phyloP scores from a whole-genome alignment of 2,113 vertebrate genomes.

The Colius striatus region DNA sequence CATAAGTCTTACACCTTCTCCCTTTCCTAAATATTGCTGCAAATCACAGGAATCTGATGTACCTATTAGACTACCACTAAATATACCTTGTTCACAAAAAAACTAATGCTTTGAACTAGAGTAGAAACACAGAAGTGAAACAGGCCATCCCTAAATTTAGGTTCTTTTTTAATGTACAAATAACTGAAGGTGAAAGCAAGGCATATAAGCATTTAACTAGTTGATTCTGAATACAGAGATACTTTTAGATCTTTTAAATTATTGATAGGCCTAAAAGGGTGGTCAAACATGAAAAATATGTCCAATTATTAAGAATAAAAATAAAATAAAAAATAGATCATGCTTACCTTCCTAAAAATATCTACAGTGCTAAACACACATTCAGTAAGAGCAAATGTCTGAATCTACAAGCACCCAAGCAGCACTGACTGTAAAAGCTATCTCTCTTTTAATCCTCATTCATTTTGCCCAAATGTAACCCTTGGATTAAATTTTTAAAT shows the following conservation, averaged over 20 bases:
- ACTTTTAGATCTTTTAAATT: constrained; percentile 66
- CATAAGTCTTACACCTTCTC: background rate
- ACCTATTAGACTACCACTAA: background rate
- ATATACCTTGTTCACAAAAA: background rate
- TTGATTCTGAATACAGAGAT: constrained; percentile 32
- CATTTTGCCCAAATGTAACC: background rate
- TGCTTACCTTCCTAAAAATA: constrained; percentile 57
- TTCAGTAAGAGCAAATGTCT: constrained; percentile 16
- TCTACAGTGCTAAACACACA: background rate
- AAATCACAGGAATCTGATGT: background rate
- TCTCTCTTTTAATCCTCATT: background rate
- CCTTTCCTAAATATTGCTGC: background rate
- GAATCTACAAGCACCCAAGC: background rate
- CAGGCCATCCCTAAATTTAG: constrained; percentile 14
- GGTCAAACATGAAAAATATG: constrained; percentile 57
- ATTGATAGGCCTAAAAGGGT: constrained; percentile 61
- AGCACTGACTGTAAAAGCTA: background rate
- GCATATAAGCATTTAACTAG: constrained; percentile 40
- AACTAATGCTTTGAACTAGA: background rate
- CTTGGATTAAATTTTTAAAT: background rate
- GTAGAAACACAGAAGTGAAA: background rate
- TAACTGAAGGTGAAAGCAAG: constrained; percentile 37
- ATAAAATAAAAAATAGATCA: constrained; percentile 50
- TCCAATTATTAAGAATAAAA: constrained; percentile 57
- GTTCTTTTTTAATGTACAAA: background rate